These are phyloP conservation scores for Anoplophora glabripennis DNA, from an alignment of 1,140 invertebrate species.

Conservation along the genomic window DNA sequence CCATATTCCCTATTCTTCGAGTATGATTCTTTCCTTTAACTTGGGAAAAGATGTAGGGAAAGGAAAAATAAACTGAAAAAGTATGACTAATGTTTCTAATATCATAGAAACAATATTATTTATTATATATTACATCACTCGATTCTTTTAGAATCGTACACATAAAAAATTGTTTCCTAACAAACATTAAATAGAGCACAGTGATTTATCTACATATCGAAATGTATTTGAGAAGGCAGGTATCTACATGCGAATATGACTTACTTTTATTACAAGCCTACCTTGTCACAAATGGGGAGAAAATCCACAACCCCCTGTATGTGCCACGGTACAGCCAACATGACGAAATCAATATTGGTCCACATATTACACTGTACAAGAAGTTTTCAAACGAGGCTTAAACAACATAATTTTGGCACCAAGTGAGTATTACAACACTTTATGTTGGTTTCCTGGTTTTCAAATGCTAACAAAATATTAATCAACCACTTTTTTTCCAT, in stretches of 20 bases:
- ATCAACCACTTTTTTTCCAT: too few relatives aligned
- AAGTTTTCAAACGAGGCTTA: constrained; percentile 5
- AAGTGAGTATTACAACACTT: constrained; percentile 13
- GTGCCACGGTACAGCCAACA: constrained; percentile 5
- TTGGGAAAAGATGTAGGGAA: not conserved
- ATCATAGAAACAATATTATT: constrained; percentile 48
- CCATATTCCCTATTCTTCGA: too few relatives aligned
- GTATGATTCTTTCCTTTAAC: not conserved
- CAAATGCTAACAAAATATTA: too few relatives aligned
- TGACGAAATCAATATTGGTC: constrained; percentile 22
- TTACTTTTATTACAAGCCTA: constrained; percentile 33
- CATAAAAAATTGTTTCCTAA: constrained; percentile 52
- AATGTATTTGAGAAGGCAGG: constrained; percentile 41
- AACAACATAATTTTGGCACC: constrained; percentile 26
- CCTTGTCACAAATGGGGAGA: constrained; percentile 24
- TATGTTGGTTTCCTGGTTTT: too few relatives aligned
- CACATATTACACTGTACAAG: constrained; percentile 21
- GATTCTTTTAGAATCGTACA: constrained; percentile 50
- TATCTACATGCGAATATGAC: constrained; percentile 40
- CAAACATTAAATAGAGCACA: constrained; percentile 49
- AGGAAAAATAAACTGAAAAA: constrained; percentile 13
- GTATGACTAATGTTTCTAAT: constrained; percentile 50
- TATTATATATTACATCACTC: constrained; percentile 50
- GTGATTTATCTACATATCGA: constrained; percentile 47
- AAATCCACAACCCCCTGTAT: constrained; percentile 9